A percentile compares a stretch with the other conserved stretches of the same genome.
Evolutionary conservation across 2,113 vertebrate genomes (phyloP).

Genomic region (Seriola rivoliana): DNA sequence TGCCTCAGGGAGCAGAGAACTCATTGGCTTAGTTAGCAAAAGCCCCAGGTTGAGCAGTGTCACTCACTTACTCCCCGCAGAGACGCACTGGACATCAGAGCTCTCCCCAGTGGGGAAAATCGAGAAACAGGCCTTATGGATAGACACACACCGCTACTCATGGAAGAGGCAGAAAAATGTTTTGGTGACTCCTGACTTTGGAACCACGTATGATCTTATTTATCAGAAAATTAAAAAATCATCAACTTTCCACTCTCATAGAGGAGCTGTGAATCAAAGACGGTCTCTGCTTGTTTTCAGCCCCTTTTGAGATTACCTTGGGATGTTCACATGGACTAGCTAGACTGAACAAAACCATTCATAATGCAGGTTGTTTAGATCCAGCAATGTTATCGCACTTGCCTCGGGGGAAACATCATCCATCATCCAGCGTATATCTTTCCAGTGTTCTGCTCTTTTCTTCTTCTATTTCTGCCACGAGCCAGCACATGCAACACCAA

Average conservation of each 20-base stretch:
- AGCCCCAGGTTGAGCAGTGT: constrained; percentile 45
- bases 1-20: background rate
- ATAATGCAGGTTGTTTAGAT: constrained; percentile 59
- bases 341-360: constrained; percentile 45
- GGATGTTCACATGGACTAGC: constrained; percentile 25
- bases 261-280: background rate
- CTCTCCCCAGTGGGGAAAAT: constrained; percentile 26
- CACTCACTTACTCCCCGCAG: constrained; percentile 50
- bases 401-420: constrained; percentile 54
- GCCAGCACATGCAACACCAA: constrained; percentile 15
- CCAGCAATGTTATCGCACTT: constrained; percentile 48
- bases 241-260: background rate
- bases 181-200: background rate
- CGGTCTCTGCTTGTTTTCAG: background rate
- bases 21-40: constrained; percentile 13
- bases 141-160: background rate
- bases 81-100: constrained; percentile 26
- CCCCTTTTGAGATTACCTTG: constrained; percentile 13
- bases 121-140: constrained; percentile 32
- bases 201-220: background rate
- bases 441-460: constrained; percentile 19
- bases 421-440: constrained; percentile 45
- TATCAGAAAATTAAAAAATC: background rate
- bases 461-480: constrained; percentile 33
- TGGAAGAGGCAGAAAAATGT: background rate